A percentile compares a stretch with the other conserved stretches of the same genome.
Conservation (phyloP, 2,113 vertebrate species). For the Indri indri region DNA sequence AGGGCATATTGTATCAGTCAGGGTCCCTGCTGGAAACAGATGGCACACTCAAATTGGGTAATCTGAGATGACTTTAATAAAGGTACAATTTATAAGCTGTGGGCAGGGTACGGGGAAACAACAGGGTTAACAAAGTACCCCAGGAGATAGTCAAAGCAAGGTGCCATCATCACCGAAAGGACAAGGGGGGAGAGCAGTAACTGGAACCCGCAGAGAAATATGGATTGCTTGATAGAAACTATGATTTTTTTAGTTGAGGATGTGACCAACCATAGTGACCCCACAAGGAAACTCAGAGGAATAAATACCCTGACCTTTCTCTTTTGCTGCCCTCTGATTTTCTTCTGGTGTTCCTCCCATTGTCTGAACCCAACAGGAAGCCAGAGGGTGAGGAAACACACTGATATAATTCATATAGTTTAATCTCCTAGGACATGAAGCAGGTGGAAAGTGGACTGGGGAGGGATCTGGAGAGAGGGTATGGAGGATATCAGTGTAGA, state of each 20-base stretch:
- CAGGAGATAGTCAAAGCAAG: slow-evolving; percentile 19
- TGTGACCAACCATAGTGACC: neutral
- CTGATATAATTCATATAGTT: neutral
- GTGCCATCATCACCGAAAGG: neutral
- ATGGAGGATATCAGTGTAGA: neutral
- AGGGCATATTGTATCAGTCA: slow-evolving; percentile 13
- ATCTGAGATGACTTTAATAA: slow-evolving; percentile 38
- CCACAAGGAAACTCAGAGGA: neutral
- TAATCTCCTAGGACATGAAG: neutral
- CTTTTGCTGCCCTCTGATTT: slow-evolving; percentile 10
- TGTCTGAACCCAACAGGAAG: neutral
- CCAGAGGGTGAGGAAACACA: neutral
- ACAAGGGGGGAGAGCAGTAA: neutral
- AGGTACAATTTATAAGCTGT: slow-evolving; percentile 28
- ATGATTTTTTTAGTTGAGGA: slow-evolving; percentile 42
- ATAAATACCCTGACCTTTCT: neutral
- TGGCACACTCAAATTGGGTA: neutral
- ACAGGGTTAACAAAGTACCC: neutral
- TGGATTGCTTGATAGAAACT: slow-evolving; percentile 13
- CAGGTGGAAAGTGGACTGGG: neutral
- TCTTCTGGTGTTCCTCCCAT: neutral
- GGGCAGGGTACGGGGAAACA: neutral
- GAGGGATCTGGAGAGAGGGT: neutral
- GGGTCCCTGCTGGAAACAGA: slow-evolving; percentile 28
- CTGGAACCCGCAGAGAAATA: slow-evolving; percentile 23